Percentiles rank a stretch among this genome's conserved stretches.
phyloP scores from a whole-genome alignment of 2,797 vertebrate genomes.

The Muscicapa striata region DNA sequence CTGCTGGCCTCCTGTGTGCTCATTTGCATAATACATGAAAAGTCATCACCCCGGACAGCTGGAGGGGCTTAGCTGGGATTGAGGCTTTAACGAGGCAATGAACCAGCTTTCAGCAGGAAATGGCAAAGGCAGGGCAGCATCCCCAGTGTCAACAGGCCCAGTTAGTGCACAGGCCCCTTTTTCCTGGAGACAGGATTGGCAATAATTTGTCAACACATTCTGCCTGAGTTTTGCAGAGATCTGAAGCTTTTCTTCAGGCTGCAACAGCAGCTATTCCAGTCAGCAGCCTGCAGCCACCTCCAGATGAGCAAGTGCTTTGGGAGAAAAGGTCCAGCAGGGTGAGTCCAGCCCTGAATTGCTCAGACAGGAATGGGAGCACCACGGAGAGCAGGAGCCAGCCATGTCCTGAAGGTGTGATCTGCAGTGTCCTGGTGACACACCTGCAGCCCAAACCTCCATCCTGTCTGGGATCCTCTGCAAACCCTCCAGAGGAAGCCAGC shows the following conservation, averaged over 20 bases:
- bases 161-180: background rate
- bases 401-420: background rate
- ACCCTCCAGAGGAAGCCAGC: background rate
- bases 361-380: background rate
- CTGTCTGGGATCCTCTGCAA: background rate
- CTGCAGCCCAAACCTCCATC: background rate
- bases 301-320: background rate
- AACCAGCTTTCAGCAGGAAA: background rate
- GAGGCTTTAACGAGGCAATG: background rate
- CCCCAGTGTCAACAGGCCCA: background rate
- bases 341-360: background rate
- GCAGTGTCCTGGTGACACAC: background rate
- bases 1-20: background rate
- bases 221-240: background rate
- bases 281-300: background rate
- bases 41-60: background rate
- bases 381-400: background rate
- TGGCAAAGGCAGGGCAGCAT: background rate
- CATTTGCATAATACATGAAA: background rate
- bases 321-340: background rate
- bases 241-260: background rate
- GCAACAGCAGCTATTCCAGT: background rate
- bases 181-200: background rate
- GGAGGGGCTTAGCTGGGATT: background rate
- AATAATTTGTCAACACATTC: background rate